Conservation (phyloP, 2,113 vertebrate genomes). For the Puntigrus tetrazona region DNA sequence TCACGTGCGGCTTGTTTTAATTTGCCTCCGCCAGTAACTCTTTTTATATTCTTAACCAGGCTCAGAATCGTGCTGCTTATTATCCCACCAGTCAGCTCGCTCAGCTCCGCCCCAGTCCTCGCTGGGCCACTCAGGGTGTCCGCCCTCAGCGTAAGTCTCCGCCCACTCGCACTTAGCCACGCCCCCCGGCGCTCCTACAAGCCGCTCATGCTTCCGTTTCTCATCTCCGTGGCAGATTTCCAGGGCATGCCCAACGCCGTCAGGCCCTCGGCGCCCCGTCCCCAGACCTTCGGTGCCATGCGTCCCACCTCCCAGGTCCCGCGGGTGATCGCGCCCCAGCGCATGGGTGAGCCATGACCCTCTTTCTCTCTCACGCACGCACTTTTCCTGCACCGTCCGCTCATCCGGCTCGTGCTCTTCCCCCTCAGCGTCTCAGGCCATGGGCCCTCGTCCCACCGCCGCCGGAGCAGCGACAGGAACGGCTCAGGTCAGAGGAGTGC, state of each 20-base stretch:
- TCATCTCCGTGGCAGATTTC: slow-evolving; percentile 78
- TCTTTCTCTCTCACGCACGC: too few relatives aligned
- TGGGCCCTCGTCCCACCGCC: slow-evolving; percentile 82
- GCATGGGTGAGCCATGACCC: slow-evolving; percentile 83
- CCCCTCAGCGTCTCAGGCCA: slow-evolving; percentile 80
- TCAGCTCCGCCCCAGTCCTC: slow-evolving; percentile 91
- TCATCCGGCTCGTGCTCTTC: not conserved
- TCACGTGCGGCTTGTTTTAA: too few relatives aligned
- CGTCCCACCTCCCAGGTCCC: slow-evolving; percentile 89
- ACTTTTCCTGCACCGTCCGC: not conserved
- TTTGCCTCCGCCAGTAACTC: too few relatives aligned
- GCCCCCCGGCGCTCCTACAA: rapidly evolving
- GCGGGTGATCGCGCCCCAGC: slow-evolving; percentile 89
- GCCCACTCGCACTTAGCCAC: not conserved
- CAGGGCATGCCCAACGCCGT: slow-evolving; percentile 92
- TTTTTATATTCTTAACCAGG: too few relatives aligned
- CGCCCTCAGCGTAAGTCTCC: slow-evolving; percentile 89
- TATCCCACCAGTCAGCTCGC: slow-evolving; percentile 93
- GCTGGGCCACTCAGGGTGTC: slow-evolving; percentile 93
- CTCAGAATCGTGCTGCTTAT: slow-evolving; percentile 93
- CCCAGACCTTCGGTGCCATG: slow-evolving; percentile 85
- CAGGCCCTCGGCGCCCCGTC: slow-evolving; percentile 88
- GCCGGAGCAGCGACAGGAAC: slow-evolving; percentile 79
- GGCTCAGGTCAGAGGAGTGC: slow-evolving; percentile 84
- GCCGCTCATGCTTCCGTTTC: not conserved